These are phyloP conservation scores for Acromyrmex echinatior DNA, from an alignment of 1,140 invertebrate species.

Conservation along the genomic window DNA sequence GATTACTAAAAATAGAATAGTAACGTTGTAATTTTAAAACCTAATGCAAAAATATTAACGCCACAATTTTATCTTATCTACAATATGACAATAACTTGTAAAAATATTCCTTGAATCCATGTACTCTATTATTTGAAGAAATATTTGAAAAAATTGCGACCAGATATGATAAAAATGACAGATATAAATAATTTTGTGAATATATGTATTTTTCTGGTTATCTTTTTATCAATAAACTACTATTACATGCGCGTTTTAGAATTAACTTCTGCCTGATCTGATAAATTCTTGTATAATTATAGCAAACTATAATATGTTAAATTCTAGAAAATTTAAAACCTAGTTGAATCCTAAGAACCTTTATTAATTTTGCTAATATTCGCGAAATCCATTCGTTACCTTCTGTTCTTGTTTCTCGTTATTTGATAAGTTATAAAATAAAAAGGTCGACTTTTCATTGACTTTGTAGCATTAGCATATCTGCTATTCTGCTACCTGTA, in stretches of 20 bases:
- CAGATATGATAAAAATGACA: neutral
- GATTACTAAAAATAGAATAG: constrained; percentile 17
- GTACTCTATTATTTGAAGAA: neutral
- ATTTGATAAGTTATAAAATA: neutral
- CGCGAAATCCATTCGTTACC: neutral
- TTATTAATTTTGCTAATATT: neutral
- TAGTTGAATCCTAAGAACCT: neutral
- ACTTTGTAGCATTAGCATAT: neutral
- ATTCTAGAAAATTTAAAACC: neutral
- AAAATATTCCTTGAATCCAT: neutral
- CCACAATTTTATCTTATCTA: constrained; percentile 40
- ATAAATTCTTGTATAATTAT: neutral
- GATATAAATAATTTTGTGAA: neutral
- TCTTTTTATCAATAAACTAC: constrained; percentile 20
- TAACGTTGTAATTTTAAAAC: neutral
- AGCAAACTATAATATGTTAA: neutral
- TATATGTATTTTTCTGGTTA: neutral
- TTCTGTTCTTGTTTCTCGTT: neutral
- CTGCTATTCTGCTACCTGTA: neutral
- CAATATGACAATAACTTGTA: neutral
- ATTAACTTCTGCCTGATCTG: neutral
- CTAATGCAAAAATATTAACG: neutral
- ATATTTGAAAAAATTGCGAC: neutral
- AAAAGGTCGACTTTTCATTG: neutral
- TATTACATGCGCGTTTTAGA: neutral